Evolutionary conservation across 2,113 vertebrate genomes (phyloP).

Genomic region (Apeltes quadracus): DNA sequence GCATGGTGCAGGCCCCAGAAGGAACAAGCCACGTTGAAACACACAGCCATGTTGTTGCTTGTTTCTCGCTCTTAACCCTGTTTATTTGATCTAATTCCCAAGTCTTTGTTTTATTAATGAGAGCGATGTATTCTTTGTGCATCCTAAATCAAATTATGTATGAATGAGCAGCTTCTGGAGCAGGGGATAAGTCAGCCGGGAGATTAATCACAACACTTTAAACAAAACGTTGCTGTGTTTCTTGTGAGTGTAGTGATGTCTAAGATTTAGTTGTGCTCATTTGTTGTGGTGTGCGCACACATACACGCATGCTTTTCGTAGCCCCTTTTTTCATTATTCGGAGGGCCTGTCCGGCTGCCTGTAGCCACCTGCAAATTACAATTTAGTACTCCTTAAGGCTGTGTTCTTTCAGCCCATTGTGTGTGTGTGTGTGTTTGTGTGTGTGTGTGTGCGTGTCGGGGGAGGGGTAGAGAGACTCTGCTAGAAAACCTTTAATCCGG

Average conservation of each 20-base stretch:
- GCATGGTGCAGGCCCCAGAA: too few species aligned
- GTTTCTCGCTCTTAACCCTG: not conserved
- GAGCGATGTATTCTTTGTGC: slow-evolving; percentile 20
- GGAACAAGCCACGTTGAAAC: not conserved
- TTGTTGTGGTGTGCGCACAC: slow-evolving; percentile 21
- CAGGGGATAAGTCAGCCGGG: slow-evolving; percentile 11
- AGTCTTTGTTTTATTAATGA: slow-evolving; percentile 20
- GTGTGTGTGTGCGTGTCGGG: slow-evolving; percentile 71
- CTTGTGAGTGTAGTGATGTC: slow-evolving; percentile 12
- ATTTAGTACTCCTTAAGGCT: slow-evolving; percentile 82
- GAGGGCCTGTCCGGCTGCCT: slow-evolving; percentile 54
- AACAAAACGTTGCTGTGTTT: slow-evolving; percentile 33
- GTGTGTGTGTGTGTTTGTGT: slow-evolving; percentile 48
- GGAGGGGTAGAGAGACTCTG: slow-evolving; percentile 84
- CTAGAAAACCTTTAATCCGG: slow-evolving; percentile 82
- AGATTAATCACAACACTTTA: slow-evolving; percentile 36
- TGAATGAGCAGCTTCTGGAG: slow-evolving; percentile 32
- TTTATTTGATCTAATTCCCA: slow-evolving; percentile 10
- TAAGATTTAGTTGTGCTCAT: slow-evolving; percentile 25
- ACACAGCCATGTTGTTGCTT: slow-evolving; percentile 2
- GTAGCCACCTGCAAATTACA: slow-evolving; percentile 86
- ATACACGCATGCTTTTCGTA: slow-evolving; percentile 29
- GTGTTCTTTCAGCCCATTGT: slow-evolving; percentile 83
- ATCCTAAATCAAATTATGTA: slow-evolving; percentile 32
- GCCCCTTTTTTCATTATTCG: slow-evolving; percentile 43